Percentiles rank a stretch among this genome's conserved stretches.
These are phyloP conservation scores for Chrysaora quinquecirrha DNA, from an alignment of 30 jellyfish, hydroid and myxozoan genomes.

Conservation along the genomic window DNA sequence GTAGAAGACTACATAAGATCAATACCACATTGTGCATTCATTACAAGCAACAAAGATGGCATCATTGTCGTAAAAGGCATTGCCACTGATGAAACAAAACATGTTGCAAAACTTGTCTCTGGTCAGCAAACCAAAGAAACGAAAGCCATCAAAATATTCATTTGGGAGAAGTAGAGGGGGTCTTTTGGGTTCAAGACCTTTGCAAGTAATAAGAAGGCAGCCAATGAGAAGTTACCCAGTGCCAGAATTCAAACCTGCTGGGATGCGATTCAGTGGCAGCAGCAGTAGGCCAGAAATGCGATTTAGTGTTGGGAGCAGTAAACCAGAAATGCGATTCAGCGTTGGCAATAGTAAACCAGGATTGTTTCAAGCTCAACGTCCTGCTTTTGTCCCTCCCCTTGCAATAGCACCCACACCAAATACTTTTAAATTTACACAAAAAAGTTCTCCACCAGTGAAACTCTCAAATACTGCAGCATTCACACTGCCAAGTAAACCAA, in stretches of 20 bases:
- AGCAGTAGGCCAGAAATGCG: not conserved
- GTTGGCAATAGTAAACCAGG: not conserved
- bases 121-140: conserved; percentile 74
- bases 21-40: conserved; percentile 55
- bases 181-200: not conserved
- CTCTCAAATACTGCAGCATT: too few species aligned
- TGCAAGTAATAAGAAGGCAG: not conserved
- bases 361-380: not conserved
- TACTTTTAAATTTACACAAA: not conserved
- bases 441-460: too few species aligned
- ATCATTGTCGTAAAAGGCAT: conserved; percentile 69
- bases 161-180: conserved; percentile 29
- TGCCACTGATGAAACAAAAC: conserved; percentile 59
- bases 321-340: not conserved
- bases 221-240: not conserved
- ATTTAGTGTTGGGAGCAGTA: too few species aligned
- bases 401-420: not conserved
- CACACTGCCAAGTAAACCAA: not conserved
- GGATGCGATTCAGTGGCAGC: not conserved
- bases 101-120: conserved; percentile 69
- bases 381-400: not conserved
- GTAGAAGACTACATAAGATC: conserved; percentile 24
- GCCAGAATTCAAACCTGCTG: not conserved
- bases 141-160: conserved; percentile 2
- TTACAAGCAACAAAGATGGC: conserved; percentile 37